phyloP scores from a whole-genome alignment of 2,888 invertebrate species.

The Euproctis similis region DNA sequence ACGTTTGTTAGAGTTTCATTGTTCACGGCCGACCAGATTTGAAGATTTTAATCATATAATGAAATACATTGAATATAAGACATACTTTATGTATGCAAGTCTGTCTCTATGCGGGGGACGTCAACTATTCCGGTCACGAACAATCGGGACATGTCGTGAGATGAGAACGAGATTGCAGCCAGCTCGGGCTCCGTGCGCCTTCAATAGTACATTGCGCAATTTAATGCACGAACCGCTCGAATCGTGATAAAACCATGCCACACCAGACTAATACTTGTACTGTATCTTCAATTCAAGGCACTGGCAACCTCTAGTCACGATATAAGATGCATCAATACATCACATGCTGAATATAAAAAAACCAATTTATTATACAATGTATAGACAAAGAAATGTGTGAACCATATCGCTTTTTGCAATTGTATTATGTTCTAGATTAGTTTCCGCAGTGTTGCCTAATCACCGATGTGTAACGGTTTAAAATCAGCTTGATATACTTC shows the following conservation, averaged over 20 bases:
- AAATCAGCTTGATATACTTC: no score
- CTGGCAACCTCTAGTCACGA: conserved; percentile 43
- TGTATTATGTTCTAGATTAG: no score
- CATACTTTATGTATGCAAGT: conserved; percentile 5
- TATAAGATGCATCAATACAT: conserved; percentile 25
- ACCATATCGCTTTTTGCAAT: no score
- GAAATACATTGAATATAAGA: conserved; percentile 1
- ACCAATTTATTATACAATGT: no score
- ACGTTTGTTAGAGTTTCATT: no score
- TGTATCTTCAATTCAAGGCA: conserved; percentile 26
- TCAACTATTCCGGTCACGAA: conserved; percentile 54
- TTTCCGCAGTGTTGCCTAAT: no score
- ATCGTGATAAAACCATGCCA: conserved; percentile 46
- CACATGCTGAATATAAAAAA: no score
- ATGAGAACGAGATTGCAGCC: conserved; percentile 48
- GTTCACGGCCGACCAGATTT: conserved; percentile 11
- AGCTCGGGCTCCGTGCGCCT: conserved; percentile 45
- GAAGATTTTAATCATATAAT: not conserved
- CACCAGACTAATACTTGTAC: conserved; percentile 45
- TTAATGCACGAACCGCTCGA: conserved; percentile 48
- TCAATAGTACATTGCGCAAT: conserved; percentile 65
- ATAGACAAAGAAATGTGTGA: no score
- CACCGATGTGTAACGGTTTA: no score
- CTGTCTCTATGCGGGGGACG: conserved; percentile 24
- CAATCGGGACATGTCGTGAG: conserved; percentile 49